A percentile compares a stretch with the other conserved stretches of the same genome.
phyloP scores from a whole-genome alignment of 2,888 invertebrate genomes.

The Cheilosia soror region DNA sequence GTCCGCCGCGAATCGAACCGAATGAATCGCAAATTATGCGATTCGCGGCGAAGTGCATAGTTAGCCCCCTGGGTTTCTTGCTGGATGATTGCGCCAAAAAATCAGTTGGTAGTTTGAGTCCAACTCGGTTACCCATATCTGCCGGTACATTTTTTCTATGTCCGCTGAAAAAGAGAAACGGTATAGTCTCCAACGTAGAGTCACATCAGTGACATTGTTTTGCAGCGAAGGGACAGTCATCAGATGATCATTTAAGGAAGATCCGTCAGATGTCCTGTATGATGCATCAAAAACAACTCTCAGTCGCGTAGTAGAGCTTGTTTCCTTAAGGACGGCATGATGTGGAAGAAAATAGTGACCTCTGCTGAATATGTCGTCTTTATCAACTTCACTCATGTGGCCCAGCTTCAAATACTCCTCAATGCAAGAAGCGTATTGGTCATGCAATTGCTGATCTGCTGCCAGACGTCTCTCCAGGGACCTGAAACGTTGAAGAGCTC shows the following conservation, averaged over 20 bases:
- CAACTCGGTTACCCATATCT: conserved; percentile 30
- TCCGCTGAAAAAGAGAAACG: conserved; percentile 25
- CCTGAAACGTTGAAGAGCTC: conserved; percentile 36
- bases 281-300: conserved; percentile 26
- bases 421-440: conserved; percentile 23
- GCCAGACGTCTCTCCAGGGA: conserved; percentile 19
- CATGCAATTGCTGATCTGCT: conserved; percentile 6
- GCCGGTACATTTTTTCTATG: conserved; percentile 27
- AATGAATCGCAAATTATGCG: too few species aligned
- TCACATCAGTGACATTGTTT: conserved; percentile 22
- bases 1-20: too few species aligned
- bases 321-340: conserved; percentile 9
- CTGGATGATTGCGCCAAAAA: conserved; percentile 15
- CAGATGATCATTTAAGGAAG: conserved; percentile 18
- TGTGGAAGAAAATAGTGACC: conserved; percentile 17
- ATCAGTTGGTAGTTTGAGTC: conserved; percentile 29
- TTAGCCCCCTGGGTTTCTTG: too few species aligned
- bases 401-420: conserved; percentile 16
- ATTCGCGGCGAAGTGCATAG: too few species aligned
- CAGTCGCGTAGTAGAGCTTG: not conserved
- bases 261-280: conserved; percentile 3
- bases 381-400: conserved; percentile 21
- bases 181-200: conserved; percentile 30
- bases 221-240: conserved; percentile 10
- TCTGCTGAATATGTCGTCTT: not conserved